Evolutionary conservation across 2,888 invertebrate genomes (phyloP), one percentile per base, ranked within the genome.

Genomic region (Brachyopa scutellaris): DNA sequence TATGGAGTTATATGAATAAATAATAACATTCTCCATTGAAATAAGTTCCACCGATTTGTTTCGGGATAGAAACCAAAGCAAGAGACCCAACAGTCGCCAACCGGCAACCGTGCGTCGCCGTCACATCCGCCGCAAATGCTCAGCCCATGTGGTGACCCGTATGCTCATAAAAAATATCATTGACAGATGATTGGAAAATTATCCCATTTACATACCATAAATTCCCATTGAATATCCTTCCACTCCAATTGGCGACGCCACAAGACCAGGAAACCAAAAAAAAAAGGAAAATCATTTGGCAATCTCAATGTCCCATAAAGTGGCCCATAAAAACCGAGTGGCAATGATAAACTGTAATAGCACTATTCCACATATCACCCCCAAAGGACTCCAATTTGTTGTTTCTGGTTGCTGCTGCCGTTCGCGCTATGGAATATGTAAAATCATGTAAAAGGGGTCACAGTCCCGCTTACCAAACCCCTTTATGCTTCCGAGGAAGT

Each of bases 161-260:
- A 33, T 53, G 36, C 57, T 53, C 64, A 49, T 66, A 72, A 73
- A 72, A 76, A 64, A n/a, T 55, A 77, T 76, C 82, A 85, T 85
- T 85, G 86, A 85, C 86, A 86, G 85, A 84, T 85, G 86, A 86
- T 86, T 85, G 85, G 84, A 85, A 86, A 86, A 86, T 85, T 86
- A 86, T 84, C 84, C 72, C 85, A 87, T 87, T 87, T 86, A 85
- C 87, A 87, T 87, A 85, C 86, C 85, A 86, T 86, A 86, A 87
- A 87, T 86, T 59, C 49, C 70, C 19, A 8, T 33, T 21, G 26
- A 49, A 66, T 67, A 53, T 59, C 59, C 49, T 31, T 53, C 59
- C 53, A 6, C 61, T n/a, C n/a, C n/a, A n/a, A n/a, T n/a, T n/a
- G n/a, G n/a, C n/a, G n/a, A n/a, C n/a, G n/a, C n/a, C n/a, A n/a